These are phyloP conservation scores for Drosophila sucinea DNA, from an alignment of 1,140 invertebrate species.

Conservation along the genomic window DNA sequence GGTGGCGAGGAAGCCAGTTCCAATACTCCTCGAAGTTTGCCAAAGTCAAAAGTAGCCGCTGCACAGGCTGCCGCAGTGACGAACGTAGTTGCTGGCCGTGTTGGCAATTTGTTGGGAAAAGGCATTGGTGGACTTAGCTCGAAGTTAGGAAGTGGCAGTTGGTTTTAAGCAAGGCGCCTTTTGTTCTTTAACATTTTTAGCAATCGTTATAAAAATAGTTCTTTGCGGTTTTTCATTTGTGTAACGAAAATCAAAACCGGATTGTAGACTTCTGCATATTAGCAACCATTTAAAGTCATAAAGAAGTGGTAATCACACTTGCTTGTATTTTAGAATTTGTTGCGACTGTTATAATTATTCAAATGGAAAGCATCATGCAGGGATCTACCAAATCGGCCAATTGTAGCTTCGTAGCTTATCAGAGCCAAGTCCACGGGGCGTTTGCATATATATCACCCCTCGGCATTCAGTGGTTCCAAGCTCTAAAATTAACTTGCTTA, in stretches of 20 bases:
- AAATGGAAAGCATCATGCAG: constrained; percentile 1
- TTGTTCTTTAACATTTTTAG: background rate
- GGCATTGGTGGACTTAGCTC: constrained; percentile 90
- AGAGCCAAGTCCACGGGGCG: constrained; percentile 43
- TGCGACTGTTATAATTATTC: background rate
- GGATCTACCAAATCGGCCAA: background rate
- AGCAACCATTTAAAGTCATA: background rate
- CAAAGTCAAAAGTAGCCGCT: constrained; percentile 77
- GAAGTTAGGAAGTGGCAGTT: constrained; percentile 88
- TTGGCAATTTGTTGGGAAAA: constrained; percentile 91
- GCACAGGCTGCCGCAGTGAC: constrained; percentile 85
- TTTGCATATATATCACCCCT: too few species aligned
- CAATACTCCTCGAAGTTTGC: constrained; percentile 65
- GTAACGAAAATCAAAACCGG: background rate
- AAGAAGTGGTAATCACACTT: background rate
- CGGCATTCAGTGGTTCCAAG: too few species aligned
- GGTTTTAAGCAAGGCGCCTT: constrained; percentile 84
- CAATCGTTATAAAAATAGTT: background rate
- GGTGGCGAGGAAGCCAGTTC: constrained; percentile 87
- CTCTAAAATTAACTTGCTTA: too few species aligned
- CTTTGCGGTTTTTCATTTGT: background rate
- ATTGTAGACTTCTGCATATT: background rate
- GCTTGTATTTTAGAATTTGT: background rate
- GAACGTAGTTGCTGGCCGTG: constrained; percentile 89
- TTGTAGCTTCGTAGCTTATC: constrained; percentile 37